A percentile compares a stretch with the other conserved stretches of the same genome.
phyloP scores from a whole-genome alignment of 1,140 invertebrate genomes.

The Platyura marginata region DNA sequence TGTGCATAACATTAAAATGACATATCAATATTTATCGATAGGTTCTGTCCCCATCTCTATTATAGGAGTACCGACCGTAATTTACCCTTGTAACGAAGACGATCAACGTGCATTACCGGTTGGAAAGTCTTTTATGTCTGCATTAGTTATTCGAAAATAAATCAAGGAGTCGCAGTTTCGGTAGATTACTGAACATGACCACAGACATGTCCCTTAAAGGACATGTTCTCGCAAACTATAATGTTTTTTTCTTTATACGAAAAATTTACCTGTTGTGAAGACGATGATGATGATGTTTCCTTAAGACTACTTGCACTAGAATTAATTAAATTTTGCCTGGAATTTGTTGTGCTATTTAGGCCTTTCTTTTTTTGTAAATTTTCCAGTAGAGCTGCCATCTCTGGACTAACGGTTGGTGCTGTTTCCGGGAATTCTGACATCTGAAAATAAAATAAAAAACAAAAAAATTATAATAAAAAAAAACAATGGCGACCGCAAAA shows the following conservation, averaged over 20 bases:
- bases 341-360: conserved; percentile 4
- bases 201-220: conserved; percentile 6
- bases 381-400: conserved; percentile 17
- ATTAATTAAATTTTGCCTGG: conserved; percentile 10
- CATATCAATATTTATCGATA: no score
- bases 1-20: no score
- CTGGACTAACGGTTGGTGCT: conserved; percentile 19
- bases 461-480: no score
- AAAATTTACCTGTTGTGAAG: conserved; percentile 15
- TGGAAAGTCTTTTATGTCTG: background rate
- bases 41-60: no score
- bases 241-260: conserved; percentile 2
- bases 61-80: background rate
- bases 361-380: conserved; percentile 23
- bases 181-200: background rate
- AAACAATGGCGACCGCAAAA: no score
- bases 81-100: no score
- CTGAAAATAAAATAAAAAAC: conserved; percentile 7
- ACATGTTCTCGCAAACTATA: conserved; percentile 8
- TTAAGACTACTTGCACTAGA: conserved; percentile 23
- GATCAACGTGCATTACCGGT: conserved; percentile 2
- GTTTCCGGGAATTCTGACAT: conserved; percentile 25
- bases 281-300: conserved; percentile 19
- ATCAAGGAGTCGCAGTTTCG: conserved; percentile 1
- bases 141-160: conserved; percentile 6